Evolutionary conservation across 37 sponge, comb jelly and placozoan genomes (phyloP).

Genomic region (Axinella damicornis): DNA sequence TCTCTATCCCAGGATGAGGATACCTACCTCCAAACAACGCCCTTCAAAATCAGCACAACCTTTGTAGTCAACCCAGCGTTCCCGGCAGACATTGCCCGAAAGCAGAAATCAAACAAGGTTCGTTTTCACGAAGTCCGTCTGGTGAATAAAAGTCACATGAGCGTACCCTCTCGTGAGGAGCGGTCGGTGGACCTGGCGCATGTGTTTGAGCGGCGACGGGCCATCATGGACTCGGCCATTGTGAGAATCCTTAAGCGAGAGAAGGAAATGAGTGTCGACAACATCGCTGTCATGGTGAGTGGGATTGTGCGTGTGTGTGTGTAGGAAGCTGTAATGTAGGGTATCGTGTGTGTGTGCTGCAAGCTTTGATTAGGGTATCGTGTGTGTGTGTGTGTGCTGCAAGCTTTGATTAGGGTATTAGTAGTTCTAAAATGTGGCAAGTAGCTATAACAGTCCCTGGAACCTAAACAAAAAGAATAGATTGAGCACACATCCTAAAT

Average conservation of each 20-base stretch:
- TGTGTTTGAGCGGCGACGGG: slow-evolving; percentile 65
- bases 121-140: slow-evolving; percentile 4
- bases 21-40: background rate
- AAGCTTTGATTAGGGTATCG: background rate
- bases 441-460: too few relatives aligned
- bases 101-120: background rate
- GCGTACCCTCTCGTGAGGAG: background rate
- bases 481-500: too few relatives aligned
- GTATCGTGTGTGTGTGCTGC: background rate
- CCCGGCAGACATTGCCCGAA: background rate
- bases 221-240: slow-evolving; percentile 75
- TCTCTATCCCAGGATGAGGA: background rate
- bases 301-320: slow-evolving; percentile 29
- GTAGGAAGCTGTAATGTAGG: background rate
- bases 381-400: too few relatives aligned
- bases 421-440: too few relatives aligned
- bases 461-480: too few relatives aligned
- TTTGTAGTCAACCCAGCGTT: slow-evolving; percentile 53
- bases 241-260: slow-evolving; percentile 73
- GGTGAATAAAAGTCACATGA: background rate
- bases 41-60: slow-evolving; percentile 21
- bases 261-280: slow-evolving; percentile 67
- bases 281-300: slow-evolving; percentile 55
- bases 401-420: too few relatives aligned
- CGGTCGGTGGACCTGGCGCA: slow-evolving; percentile 41